Conservation (phyloP, 2,888 invertebrate genomes). For the Lycophotia porphyrea region DNA sequence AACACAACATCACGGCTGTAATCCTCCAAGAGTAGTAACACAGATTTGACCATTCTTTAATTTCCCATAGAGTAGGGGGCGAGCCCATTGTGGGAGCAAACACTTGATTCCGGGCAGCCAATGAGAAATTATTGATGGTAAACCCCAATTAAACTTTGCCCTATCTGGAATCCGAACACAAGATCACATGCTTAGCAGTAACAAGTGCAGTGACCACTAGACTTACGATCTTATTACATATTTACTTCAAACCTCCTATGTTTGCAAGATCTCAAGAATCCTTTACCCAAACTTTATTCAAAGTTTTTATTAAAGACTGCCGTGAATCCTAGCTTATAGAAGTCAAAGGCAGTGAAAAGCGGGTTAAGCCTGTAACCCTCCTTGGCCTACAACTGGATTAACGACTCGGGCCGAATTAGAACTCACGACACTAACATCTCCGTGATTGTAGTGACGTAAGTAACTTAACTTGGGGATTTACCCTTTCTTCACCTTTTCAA, state of each 20-base stretch:
- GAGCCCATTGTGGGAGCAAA: neutral
- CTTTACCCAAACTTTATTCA: neutral
- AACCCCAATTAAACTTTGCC: neutral
- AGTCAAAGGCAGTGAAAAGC: constrained; percentile 38
- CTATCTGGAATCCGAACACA: neutral
- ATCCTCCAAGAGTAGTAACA: neutral
- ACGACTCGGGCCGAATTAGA: constrained; percentile 32
- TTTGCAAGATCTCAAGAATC: neutral
- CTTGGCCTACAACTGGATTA: constrained; percentile 43
- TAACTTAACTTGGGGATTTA: constrained; percentile 19
- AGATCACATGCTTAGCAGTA: neutral
- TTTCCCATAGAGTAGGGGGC: neutral
- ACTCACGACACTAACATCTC: constrained; percentile 38
- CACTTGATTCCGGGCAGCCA: neutral
- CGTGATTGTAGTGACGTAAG: too few species aligned
- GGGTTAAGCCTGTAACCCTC: constrained; percentile 43
- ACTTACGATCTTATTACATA: neutral
- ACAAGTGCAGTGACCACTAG: neutral
- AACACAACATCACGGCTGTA: neutral
- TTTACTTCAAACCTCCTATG: neutral
- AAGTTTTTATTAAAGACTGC: constrained; percentile 16
- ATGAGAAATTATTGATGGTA: too few species aligned
- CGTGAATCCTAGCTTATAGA: constrained; percentile 21
- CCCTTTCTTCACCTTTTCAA: constrained; percentile 30
- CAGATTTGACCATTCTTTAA: neutral